phyloP scores from a whole-genome alignment of 2,888 invertebrate species.

The Cistogaster globosa region DNA sequence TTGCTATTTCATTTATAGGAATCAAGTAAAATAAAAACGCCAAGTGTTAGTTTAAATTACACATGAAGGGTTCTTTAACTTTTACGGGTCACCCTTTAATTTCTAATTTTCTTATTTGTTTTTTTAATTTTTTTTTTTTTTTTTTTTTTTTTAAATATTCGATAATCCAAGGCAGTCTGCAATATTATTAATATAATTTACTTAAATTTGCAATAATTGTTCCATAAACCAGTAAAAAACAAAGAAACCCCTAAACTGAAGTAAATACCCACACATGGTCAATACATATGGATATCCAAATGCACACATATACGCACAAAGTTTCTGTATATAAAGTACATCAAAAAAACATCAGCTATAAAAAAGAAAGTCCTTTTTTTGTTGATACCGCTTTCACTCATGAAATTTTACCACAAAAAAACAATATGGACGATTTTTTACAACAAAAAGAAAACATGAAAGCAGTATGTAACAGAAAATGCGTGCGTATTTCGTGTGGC shows the following conservation, averaged over 20 bases:
- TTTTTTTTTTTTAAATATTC: too few species aligned
- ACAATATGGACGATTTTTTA: constrained; percentile 63
- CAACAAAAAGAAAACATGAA: constrained; percentile 31
- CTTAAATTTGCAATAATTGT: too few species aligned
- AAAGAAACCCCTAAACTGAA: neutral
- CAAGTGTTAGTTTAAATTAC: too few species aligned
- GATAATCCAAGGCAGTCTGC: too few species aligned
- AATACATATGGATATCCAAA: neutral
- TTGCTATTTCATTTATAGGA: too few species aligned
- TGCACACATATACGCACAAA: neutral
- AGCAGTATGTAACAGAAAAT: constrained; percentile 22
- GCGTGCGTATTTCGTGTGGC: constrained; percentile 43
- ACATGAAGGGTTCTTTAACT: too few species aligned
- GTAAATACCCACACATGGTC: neutral
- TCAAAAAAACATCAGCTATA: constrained; percentile 1
- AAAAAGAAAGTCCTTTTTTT: constrained; percentile 64
- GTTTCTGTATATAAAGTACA: neutral
- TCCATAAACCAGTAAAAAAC: neutral
- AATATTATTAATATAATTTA: too few species aligned
- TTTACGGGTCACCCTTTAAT: too few species aligned
- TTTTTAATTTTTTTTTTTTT: too few species aligned
- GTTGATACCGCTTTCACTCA: constrained; percentile 60
- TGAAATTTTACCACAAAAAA: constrained; percentile 51
- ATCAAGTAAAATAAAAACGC: too few species aligned
- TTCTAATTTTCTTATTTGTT: too few species aligned